Conservation (phyloP, 2,888 invertebrate genomes). For the Aricia artaxerxes region DNA sequence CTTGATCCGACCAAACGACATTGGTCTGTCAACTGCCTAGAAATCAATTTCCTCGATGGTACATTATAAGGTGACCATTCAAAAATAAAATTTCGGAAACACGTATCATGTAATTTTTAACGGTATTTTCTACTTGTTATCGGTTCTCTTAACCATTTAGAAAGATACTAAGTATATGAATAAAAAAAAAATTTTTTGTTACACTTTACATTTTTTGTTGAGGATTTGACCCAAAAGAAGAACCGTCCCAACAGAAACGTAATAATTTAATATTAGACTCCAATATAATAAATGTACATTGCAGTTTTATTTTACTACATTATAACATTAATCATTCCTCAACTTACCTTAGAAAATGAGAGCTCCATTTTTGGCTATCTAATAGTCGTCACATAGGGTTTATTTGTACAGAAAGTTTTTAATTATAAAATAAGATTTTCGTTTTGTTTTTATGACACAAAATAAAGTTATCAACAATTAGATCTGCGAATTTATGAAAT, state of each 20-base stretch:
- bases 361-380: conserved; percentile 36
- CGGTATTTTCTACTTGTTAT: not conserved
- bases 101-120: too few relatives aligned
- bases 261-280: not conserved
- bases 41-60: too few relatives aligned
- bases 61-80: too few relatives aligned
- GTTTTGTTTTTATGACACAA: not conserved
- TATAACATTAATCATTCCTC: not conserved
- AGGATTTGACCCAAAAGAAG: not conserved
- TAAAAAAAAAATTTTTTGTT: not conserved
- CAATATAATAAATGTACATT: not conserved
- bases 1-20: too few relatives aligned
- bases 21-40: too few relatives aligned
- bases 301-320: too few relatives aligned
- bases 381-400: not conserved
- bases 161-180: not conserved
- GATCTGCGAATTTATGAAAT: not conserved
- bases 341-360: conserved; percentile 40
- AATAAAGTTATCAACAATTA: not conserved
- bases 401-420: not conserved
- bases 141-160: not conserved
- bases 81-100: too few relatives aligned
- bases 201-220: not conserved
- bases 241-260: not conserved
- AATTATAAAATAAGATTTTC: not conserved